Evolutionary conservation across 92 coral and sea anemone genomes (phyloP).

Genomic region (Paramuricea clavata): DNA sequence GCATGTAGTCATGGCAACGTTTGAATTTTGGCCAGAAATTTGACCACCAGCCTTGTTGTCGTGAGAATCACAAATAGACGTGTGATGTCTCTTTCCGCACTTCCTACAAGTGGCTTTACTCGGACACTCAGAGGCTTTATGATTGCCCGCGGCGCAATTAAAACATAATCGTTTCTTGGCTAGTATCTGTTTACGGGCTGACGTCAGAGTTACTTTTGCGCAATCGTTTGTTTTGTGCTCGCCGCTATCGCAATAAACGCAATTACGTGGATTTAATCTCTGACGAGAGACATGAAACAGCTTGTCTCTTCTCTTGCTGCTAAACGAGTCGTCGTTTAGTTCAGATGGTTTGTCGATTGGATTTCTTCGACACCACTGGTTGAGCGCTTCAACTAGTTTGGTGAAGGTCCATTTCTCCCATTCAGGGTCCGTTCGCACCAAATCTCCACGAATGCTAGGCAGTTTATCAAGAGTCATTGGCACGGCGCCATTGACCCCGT

Average conservation of each 20-base stretch:
- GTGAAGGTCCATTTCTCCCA: conserved; percentile 58
- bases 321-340: conserved; percentile 29
- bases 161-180: conserved; percentile 70
- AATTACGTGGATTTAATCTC: conserved; percentile 44
- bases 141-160: conserved; percentile 67
- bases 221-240: conserved; percentile 61
- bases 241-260: conserved; percentile 58
- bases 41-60: conserved; percentile 10
- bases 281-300: conserved; percentile 49
- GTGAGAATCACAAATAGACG: conserved; percentile 64
- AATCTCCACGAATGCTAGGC: conserved; percentile 62
- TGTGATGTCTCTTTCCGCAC: conserved; percentile 66
- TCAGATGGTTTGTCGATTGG: conserved; percentile 44
- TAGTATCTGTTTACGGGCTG: conserved; percentile 65
- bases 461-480: conserved; percentile 64
- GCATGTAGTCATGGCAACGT: conserved; percentile 38
- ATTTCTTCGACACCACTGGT: conserved; percentile 56
- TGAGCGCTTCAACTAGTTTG: conserved; percentile 51
- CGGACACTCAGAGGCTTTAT: conserved; percentile 50
- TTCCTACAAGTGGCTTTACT: conserved; percentile 56
- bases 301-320: background rate
- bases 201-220: conserved; percentile 29
- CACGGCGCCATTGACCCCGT: conserved; percentile 64
- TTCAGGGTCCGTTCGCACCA: conserved; percentile 50
- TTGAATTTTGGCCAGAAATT: too few species aligned